Evolutionary conservation across 1,140 invertebrate genomes (phyloP), one percentile per base, ranked within the genome.

Genomic region (Heliothis virescens): DNA sequence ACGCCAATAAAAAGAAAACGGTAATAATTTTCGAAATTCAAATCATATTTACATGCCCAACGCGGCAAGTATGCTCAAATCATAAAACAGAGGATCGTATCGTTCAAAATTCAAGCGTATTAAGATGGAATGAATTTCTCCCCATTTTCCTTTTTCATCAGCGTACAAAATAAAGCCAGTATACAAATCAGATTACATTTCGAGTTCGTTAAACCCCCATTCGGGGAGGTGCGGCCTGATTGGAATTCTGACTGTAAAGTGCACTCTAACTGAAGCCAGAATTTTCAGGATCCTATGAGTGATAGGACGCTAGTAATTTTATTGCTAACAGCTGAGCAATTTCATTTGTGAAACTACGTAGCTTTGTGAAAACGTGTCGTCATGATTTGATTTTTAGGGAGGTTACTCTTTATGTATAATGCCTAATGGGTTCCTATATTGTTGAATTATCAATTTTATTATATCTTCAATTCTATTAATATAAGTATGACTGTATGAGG

Each of bases 131-230:
- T 41, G 74, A 75, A 75, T 76, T 10, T 34, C 60, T 52, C 60
- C 47, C 18, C 11, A 21, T 47, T 72, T 71, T 71, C 48, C 52
- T 55, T 77, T 83, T 80, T 76, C 60, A 72, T 75, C 34, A 53
- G 29, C 62, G 59, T 34, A 18, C 72, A 60, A 82, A 81, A 80
- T 82, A 86, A 82, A 84, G 78, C 80, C 79, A 26, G 80, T 82
- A 82, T 63, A 82, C 57, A 88, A 88, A 87, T 87, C 82, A 82
- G 80, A 87, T 89, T 89, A 88, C 76, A 79, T 83, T 86, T 85
- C 79, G 69, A 86, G 81, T 88, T 88, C 85, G 84, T 87, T 88
- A 85, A 88, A 86, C 85, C 85, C 86, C 86, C 82, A 88, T 82
- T 78, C 16, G 80, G 73, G 65, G 77, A 80, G 83, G 60, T 79